Evolutionary conservation across 2,888 invertebrate genomes (phyloP).

Genomic region (Acrobasis repandana): DNA sequence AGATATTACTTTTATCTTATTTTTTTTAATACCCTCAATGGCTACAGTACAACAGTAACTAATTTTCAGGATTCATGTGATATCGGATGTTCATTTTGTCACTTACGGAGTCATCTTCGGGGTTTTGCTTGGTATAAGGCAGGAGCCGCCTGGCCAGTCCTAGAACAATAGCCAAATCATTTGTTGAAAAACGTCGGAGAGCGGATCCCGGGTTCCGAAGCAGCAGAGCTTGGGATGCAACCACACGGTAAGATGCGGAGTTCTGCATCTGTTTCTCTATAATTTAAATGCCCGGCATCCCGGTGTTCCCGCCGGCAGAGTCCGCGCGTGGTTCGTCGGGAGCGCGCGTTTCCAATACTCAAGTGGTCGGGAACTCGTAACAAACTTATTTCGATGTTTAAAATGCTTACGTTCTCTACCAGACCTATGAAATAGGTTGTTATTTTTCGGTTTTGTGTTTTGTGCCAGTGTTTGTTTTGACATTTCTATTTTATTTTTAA

Average conservation of each 20-base stretch:
- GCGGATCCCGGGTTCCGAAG: not conserved
- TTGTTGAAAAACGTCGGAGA: no score
- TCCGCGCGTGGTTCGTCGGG: conserved; percentile 56
- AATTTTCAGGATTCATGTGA: no score
- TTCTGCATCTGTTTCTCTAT: no score
- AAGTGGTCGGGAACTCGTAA: conserved; percentile 34
- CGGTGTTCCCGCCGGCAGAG: conserved; percentile 49
- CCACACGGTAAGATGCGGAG: no score
- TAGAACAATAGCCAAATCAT: no score
- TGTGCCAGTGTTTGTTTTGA: conserved; percentile 10
- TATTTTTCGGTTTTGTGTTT: conserved; percentile 5
- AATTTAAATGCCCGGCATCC: not conserved
- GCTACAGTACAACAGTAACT: no score
- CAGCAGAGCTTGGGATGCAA: not conserved
- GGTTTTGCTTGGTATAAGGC: no score
- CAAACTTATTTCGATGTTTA: conserved; percentile 45
- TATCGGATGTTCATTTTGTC: no score
- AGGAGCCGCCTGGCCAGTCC: no score
- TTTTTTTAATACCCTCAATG: no score
- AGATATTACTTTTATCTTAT: no score
- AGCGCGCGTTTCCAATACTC: conserved; percentile 51
- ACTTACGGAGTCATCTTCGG: no score
- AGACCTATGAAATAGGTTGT: conserved; percentile 24
- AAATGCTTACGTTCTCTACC: conserved; percentile 27
- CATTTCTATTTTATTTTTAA: conserved; percentile 5